Evolutionary conservation across 2,113 vertebrate genomes (phyloP).

Genomic region (Lycaon pictus): DNA sequence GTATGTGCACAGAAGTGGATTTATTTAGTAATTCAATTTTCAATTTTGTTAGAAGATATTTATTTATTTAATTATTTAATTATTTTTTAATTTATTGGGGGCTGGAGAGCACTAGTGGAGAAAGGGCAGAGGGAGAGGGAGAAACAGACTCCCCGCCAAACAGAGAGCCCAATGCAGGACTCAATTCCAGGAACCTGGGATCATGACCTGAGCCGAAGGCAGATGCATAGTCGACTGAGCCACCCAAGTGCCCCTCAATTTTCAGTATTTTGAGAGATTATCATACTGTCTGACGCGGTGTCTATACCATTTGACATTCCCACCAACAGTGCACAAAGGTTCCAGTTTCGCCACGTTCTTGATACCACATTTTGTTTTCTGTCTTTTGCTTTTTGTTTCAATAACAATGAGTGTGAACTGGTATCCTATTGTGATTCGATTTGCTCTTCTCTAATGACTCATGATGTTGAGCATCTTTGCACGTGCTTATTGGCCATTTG

Average conservation of each 20-base stretch:
- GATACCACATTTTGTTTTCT: neutral
- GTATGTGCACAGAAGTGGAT: neutral
- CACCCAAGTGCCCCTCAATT: neutral
- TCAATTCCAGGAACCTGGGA: neutral
- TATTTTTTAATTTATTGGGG: too few species aligned
- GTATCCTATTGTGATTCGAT: neutral
- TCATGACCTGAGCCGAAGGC: neutral
- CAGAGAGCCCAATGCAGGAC: neutral
- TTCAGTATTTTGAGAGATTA: neutral
- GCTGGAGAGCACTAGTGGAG: neutral
- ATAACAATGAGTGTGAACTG: neutral
- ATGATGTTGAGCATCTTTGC: neutral
- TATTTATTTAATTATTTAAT: neutral
- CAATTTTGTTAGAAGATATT: neutral
- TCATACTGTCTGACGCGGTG: neutral
- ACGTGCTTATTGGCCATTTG: neutral
- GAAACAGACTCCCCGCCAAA: neutral
- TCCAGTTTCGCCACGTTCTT: neutral
- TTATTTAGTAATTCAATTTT: slow-evolving; percentile 4
- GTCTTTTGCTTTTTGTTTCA: neutral
- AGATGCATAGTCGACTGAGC: neutral
- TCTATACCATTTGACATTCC: neutral
- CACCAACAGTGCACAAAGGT: neutral
- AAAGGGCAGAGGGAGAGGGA: neutral
- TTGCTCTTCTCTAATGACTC: neutral